Percentiles rank a stretch among this genome's conserved stretches.
Conservation (phyloP, 2,113 vertebrate species). For the Halichoeres trimaculatus region DNA sequence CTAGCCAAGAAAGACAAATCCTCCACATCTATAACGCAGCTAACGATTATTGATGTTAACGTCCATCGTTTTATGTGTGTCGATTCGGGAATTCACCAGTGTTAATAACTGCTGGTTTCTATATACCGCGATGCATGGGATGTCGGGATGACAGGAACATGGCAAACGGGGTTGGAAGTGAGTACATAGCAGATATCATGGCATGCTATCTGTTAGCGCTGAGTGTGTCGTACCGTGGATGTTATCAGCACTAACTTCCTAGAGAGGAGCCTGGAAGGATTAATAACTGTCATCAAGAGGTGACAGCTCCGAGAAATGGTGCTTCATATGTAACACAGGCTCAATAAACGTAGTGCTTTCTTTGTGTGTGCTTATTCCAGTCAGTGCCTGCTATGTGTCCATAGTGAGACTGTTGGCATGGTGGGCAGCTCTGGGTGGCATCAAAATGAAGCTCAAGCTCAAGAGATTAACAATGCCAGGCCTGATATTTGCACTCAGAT, state of each 20-base stretch:
- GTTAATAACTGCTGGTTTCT: slow-evolving; percentile 36
- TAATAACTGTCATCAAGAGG: slow-evolving; percentile 33
- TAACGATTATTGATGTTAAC: slow-evolving; percentile 36
- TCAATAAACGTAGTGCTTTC: slow-evolving; percentile 7
- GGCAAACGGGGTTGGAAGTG: slow-evolving; percentile 84
- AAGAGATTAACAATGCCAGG: slow-evolving; percentile 17
- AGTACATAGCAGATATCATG: slow-evolving; percentile 66
- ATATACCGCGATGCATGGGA: slow-evolving; percentile 53
- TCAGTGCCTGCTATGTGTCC: neutral
- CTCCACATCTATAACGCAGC: slow-evolving; percentile 10
- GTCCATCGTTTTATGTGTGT: neutral
- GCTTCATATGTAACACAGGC: neutral
- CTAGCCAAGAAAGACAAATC: slow-evolving; percentile 30
- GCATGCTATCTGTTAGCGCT: slow-evolving; percentile 65
- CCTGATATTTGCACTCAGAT: neutral
- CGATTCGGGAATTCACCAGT: slow-evolving; percentile 28
- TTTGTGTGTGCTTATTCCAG: neutral
- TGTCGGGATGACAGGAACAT: slow-evolving; percentile 82
- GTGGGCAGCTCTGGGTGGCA: slow-evolving; percentile 23
- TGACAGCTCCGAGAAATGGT: slow-evolving; percentile 33
- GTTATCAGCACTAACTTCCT: slow-evolving; percentile 37
- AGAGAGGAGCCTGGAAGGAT: slow-evolving; percentile 23
- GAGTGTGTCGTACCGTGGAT: slow-evolving; percentile 20
- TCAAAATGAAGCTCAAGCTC: neutral
- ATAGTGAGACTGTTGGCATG: slow-evolving; percentile 3